Percentiles rank a stretch among this genome's conserved stretches.
phyloP scores from a whole-genome alignment of 2,113 vertebrate species.

The Mohoua ochrocephala region DNA sequence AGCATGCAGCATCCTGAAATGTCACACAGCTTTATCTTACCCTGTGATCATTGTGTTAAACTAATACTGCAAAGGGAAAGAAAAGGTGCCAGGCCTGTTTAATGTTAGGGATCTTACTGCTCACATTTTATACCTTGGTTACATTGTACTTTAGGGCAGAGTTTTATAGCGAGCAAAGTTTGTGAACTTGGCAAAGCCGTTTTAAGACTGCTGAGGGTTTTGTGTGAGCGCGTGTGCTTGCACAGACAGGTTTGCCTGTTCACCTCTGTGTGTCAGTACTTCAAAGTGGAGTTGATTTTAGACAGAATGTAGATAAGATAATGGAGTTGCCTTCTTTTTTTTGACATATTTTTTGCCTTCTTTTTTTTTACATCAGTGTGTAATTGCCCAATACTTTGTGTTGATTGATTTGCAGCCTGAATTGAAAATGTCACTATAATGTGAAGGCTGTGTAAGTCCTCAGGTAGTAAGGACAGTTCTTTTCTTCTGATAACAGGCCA shows the following conservation, averaged over 20 bases:
- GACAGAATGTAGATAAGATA: background rate
- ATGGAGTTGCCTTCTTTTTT: background rate
- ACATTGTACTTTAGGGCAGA: background rate
- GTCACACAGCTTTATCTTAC: background rate
- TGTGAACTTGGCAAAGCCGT: background rate
- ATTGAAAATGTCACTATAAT: background rate
- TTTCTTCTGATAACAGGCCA: background rate
- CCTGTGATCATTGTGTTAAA: background rate
- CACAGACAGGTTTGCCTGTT: background rate
- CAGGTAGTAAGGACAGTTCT: background rate
- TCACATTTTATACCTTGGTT: background rate
- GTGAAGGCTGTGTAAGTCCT: background rate
- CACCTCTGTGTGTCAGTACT: background rate
- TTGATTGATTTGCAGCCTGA: background rate
- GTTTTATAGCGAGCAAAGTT: background rate
- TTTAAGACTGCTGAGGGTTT: background rate
- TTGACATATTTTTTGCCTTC: background rate
- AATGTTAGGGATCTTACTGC: background rate
- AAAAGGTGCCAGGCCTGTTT: background rate
- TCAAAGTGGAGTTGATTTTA: background rate
- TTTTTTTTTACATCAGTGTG: background rate
- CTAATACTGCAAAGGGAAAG: background rate
- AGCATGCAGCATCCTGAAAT: background rate
- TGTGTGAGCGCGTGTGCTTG: fast-evolving
- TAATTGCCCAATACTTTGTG: background rate